A percentile compares a stretch with the other conserved stretches of the same genome.
phyloP scores from a whole-genome alignment of 2,113 vertebrate genomes.

The Poecilia latipinna region DNA sequence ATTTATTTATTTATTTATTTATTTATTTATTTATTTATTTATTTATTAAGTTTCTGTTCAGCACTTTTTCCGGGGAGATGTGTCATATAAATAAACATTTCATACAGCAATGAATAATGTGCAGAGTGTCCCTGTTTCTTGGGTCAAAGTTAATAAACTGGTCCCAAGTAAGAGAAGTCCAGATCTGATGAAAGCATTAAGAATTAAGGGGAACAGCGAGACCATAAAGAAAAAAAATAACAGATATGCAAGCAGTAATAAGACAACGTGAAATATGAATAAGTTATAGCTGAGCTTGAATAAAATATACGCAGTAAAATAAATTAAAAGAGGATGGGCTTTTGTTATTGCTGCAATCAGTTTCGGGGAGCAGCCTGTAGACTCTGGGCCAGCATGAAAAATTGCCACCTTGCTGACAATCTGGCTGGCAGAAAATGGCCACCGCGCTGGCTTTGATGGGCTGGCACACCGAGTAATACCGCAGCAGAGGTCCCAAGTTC shows the following conservation, averaged over 20 bases:
- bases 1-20: not conserved
- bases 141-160: constrained; percentile 71
- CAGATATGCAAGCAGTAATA: constrained; percentile 83
- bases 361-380: constrained; percentile 69
- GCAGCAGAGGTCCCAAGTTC: constrained; percentile 70
- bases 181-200: constrained; percentile 77
- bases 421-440: constrained; percentile 72
- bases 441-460: constrained; percentile 72
- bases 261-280: constrained; percentile 79
- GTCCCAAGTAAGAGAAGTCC: constrained; percentile 60
- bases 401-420: constrained; percentile 78
- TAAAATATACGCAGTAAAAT: constrained; percentile 79
- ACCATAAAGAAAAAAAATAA: constrained; percentile 81
- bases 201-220: constrained; percentile 66
- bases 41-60: not conserved
- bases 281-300: constrained; percentile 76
- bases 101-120: too few relatives aligned
- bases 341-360: constrained; percentile 82
- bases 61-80: not conserved
- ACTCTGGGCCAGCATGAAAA: constrained; percentile 74
- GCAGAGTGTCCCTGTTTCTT: constrained; percentile 61
- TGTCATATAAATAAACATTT: not conserved
- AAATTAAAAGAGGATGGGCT: constrained; percentile 70
- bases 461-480: constrained; percentile 74
- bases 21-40: not conserved